A percentile compares a stretch with the other conserved stretches of the same genome.
phyloP scores from a whole-genome alignment of 2,888 invertebrate species.

The Timandra comae region DNA sequence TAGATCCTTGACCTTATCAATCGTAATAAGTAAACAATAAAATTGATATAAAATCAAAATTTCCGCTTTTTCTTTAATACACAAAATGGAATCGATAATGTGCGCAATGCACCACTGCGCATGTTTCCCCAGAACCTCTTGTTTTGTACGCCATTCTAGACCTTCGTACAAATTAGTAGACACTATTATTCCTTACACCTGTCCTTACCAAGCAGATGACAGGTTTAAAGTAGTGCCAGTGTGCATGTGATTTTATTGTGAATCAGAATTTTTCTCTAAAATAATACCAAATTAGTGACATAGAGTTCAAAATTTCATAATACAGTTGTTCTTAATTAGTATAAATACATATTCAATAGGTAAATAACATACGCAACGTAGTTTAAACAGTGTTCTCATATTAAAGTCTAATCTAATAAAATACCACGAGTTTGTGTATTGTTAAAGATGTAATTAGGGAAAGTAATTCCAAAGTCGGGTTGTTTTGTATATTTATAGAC shows the following conservation, averaged over 20 bases:
- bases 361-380: too few relatives aligned
- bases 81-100: conserved; percentile 68
- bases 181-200: conserved; percentile 14
- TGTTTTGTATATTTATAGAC: too few relatives aligned
- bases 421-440: too few relatives aligned
- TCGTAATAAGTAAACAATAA: conserved; percentile 9
- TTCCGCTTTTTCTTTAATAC: conserved; percentile 63
- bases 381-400: too few relatives aligned
- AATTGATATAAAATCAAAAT: conserved; percentile 32
- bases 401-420: too few relatives aligned
- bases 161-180: conserved; percentile 12
- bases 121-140: conserved; percentile 47
- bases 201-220: conserved; percentile 47
- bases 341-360: too few relatives aligned
- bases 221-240: conserved; percentile 54
- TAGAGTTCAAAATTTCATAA: too few relatives aligned
- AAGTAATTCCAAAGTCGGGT: too few relatives aligned
- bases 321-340: too few relatives aligned
- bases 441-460: too few relatives aligned
- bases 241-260: conserved; percentile 47
- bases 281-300: too few relatives aligned
- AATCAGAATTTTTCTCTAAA: conserved; percentile 25
- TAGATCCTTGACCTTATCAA: conserved; percentile 1
- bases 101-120: conserved; percentile 73
- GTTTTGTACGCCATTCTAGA: conserved; percentile 18